Base-by-base conservation (phyloP, 2,797 vertebrate genomes). In the Lates japonicus region DNA sequence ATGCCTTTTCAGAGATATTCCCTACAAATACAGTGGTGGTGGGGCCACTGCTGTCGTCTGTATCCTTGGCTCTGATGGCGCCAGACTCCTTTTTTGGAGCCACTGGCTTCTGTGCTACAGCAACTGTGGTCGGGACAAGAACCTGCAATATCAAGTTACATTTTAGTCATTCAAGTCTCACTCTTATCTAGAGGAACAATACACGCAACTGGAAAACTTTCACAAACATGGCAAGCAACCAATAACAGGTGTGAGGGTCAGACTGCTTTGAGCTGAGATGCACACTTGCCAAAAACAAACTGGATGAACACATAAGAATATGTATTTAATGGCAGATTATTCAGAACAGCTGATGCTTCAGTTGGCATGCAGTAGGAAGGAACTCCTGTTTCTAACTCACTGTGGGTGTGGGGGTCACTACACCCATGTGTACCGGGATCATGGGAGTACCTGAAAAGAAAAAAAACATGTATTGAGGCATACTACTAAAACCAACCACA, bases 21-120 rank as follows among this genome's bases (percentile, higher is more conserved):
- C 98, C 98, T 41, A 99, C 98, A 92, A 99, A 99, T 72, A 99
- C 98, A 0, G 98, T 99, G 54, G 98, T 99, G 35, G 98, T 99
- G 19, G 98, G 98, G 37, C 98, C 97, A 46, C 95, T 93, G 13
- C 80, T 41, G 33, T 99, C 98, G 25, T 99, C 98, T 0, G 93
- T 88, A 85, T 99, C 97, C 90, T 97, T 98, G 76, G 88, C 85
- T 88, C 96, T 95, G 88, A 96, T 85, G 63, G 92, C 82, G 58
- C 94, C 92, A 68, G 46, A 89, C 12, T 99, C 98, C 90, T 97
- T 98, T 88, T 97, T 97, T 44, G 94, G 90, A 82, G 88, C 90
- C 88, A 98, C 90, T 2, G 92, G 95, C 88, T 99, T 99, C 90
- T 96, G 97, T 81, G 97, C 93, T 95, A 99, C 95, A 66, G 98